Evolutionary conservation across 2,797 vertebrate genomes (phyloP), one percentile per base, ranked within the genome.

Genomic region (Epinephelus coioides): DNA sequence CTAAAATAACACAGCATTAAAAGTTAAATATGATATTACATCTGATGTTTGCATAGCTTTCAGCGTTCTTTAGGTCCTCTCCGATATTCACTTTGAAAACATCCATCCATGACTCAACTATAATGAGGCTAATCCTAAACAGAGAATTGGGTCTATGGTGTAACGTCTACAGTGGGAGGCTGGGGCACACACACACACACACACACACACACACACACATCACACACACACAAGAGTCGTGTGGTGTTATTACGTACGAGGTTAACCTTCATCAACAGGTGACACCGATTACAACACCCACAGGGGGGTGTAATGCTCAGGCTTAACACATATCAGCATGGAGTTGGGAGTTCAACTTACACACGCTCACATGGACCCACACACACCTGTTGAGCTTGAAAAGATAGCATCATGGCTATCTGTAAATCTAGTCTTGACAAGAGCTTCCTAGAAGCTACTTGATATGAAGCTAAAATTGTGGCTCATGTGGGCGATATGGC

Each of bases 221-320:
- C 78, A 76, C 47, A 51, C 4, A 21, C 50, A 51, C 50, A 21
- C 50, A 51, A 25, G 27, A 60, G 47, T 40, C 27, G 27, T 53
- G 61, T 23, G 66, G 40, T 70, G 76, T 81, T 69, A 82, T 83
- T 71, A 83, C 65, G 62, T 27, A 57, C 71, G 79, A 84, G 82
- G 79, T 88, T 87, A 90, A 84, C 89, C 90, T 90, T 89, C 75
- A 86, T 83, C 70, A 66, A 71, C 86, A 84, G 78, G 66, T 87
- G 83, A 84, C 72, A 65, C 70, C 73, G 78, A 91, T 88, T 87
- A 82, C 64, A 66, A 59, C 78, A 78, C 76, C 76, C 63, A 55
- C 23, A 55, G 59, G 56, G 50, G 27, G 65, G 17, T 72, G 59
- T 86, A 79, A 88, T 75, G 68, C 83, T 69, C n/a, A 73, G 76